A percentile compares a stretch with the other conserved stretches of the same genome.
These are phyloP conservation scores for Characodon lateralis DNA, from an alignment of 2,797 vertebrate species.

Conservation along the genomic window DNA sequence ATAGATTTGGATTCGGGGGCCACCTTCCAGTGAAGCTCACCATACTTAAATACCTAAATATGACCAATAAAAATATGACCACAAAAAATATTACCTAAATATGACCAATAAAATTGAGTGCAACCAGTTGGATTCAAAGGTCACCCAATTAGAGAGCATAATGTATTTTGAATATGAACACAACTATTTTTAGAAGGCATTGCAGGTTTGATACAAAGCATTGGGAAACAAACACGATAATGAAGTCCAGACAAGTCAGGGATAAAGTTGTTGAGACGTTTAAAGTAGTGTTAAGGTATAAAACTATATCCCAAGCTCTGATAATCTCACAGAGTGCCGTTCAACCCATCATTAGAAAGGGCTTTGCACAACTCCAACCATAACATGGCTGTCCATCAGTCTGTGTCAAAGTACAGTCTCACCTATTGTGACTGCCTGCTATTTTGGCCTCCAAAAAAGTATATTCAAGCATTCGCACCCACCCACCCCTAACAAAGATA, in stretches of 20 bases:
- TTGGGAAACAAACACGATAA: not conserved
- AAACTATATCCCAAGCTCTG: not conserved
- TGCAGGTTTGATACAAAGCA: not conserved
- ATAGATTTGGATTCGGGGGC: too few relatives aligned
- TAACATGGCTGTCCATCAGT: not conserved
- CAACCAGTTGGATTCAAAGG: too few relatives aligned
- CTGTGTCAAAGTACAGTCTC: not conserved
- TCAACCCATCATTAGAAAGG: not conserved
- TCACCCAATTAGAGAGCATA: too few relatives aligned
- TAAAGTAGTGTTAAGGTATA: not conserved
- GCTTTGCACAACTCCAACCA: not conserved
- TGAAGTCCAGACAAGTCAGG: not conserved
- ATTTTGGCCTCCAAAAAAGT: not conserved
- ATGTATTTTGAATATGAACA: too few relatives aligned
- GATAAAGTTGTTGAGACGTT: not conserved
- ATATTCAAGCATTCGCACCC: not conserved
- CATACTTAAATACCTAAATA: too few relatives aligned
- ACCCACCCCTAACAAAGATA: too few relatives aligned
- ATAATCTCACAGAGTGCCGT: not conserved
- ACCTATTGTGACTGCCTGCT: not conserved
- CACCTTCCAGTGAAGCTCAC: too few relatives aligned
- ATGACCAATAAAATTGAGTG: too few relatives aligned
- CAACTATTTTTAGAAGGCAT: not conserved
- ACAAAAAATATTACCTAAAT: too few relatives aligned
- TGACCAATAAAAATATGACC: too few relatives aligned